Percentiles rank a stretch among this genome's conserved stretches.
Conservation (phyloP, 2,888 invertebrate species). For the Amphipyra berbera region DNA sequence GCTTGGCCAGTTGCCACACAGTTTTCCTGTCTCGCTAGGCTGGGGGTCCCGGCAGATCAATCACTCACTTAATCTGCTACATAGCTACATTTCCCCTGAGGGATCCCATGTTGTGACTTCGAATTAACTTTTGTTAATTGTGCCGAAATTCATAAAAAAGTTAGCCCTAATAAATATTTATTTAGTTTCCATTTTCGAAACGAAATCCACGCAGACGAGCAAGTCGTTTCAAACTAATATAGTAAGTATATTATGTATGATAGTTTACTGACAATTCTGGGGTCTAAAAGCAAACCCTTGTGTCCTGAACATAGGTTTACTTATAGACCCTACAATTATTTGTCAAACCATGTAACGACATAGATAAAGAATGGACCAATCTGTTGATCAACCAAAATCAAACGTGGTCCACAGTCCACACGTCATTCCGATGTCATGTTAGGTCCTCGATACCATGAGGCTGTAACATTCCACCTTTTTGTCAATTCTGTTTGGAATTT, state of each 20-base stretch:
- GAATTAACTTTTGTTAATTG: slow-evolving; percentile 40
- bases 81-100: slow-evolving; percentile 41
- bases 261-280: background rate
- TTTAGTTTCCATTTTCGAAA: background rate
- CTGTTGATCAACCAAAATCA: too few relatives aligned
- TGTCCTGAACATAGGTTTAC: too few relatives aligned
- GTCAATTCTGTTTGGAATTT: background rate
- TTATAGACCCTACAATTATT: too few relatives aligned
- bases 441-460: too few relatives aligned
- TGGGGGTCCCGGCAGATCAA: slow-evolving; percentile 34
- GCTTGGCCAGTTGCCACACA: slow-evolving; percentile 44
- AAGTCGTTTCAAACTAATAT: background rate
- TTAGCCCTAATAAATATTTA: slow-evolving; percentile 8
- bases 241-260: too few relatives aligned
- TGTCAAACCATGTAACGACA: too few relatives aligned
- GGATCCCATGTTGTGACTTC: slow-evolving; percentile 26
- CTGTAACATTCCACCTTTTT: too few relatives aligned
- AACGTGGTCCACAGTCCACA: too few relatives aligned
- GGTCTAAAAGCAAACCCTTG: too few relatives aligned
- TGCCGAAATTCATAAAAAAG: slow-evolving; percentile 16
- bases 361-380: too few relatives aligned
- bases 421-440: too few relatives aligned
- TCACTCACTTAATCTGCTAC: slow-evolving; percentile 50
- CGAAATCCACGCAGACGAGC: background rate
- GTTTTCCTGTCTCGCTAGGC: slow-evolving; percentile 29